These are phyloP conservation scores for Diadumene lineata DNA, from an alignment of 92 coral and sea anemone genomes.

Conservation along the genomic window DNA sequence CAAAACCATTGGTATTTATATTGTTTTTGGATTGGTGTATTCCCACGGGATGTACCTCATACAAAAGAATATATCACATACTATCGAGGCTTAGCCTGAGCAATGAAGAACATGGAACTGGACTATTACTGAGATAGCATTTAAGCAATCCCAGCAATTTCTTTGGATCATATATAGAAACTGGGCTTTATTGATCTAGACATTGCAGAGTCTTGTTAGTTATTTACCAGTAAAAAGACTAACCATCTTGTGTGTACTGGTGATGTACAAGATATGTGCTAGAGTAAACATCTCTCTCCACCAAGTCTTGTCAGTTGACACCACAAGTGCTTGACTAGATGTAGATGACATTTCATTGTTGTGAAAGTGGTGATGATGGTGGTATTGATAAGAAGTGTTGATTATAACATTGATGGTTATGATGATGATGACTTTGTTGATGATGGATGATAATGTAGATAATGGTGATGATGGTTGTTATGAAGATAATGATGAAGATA, in stretches of 20 bases:
- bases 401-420: not conserved
- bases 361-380: not conserved
- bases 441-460: not conserved
- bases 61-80: too few relatives aligned
- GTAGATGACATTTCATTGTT: slow-evolving; percentile 39
- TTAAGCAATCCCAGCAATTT: too few relatives aligned
- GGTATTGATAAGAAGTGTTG: not conserved
- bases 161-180: too few relatives aligned
- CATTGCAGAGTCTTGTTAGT: slow-evolving; percentile 11
- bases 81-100: too few relatives aligned
- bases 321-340: slow-evolving; percentile 81
- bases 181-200: too few relatives aligned
- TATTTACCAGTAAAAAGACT: slow-evolving; percentile 15
- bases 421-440: not conserved
- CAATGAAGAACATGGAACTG: too few relatives aligned
- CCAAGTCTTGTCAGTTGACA: slow-evolving; percentile 72
- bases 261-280: slow-evolving; percentile 48
- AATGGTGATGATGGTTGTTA: not conserved
- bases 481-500: not conserved
- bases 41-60: too few relatives aligned
- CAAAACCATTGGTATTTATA: too few relatives aligned
- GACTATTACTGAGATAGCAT: too few relatives aligned
- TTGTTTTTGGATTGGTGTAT: too few relatives aligned
- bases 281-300: slow-evolving; percentile 74
- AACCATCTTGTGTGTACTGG: slow-evolving; percentile 34